phyloP scores from a whole-genome alignment of 1,140 invertebrate genomes.

The Monochamus saltuarius region DNA sequence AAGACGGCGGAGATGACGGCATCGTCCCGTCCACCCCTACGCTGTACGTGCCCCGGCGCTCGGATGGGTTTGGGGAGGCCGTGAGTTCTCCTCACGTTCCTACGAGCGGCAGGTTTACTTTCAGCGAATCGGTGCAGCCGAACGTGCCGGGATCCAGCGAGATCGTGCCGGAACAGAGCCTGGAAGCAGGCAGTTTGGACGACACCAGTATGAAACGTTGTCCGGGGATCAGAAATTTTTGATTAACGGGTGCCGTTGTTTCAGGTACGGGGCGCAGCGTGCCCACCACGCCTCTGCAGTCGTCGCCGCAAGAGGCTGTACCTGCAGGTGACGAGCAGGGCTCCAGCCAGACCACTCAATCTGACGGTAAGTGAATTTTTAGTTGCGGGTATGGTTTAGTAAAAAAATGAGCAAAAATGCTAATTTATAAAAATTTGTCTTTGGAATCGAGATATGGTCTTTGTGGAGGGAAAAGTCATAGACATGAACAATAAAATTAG shows the following conservation, averaged over 20 bases:
- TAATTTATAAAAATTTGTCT: no score
- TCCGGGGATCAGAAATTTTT: slow-evolving; percentile 26
- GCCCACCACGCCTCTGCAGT: slow-evolving; percentile 71
- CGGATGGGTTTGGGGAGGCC: slow-evolving; percentile 88
- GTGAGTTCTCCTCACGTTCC: slow-evolving; percentile 84
- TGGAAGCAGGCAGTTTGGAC: slow-evolving; percentile 34
- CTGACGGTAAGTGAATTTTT: slow-evolving; percentile 48
- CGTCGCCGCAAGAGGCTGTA: slow-evolving; percentile 60
- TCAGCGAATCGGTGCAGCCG: slow-evolving; percentile 58
- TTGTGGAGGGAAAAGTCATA: no score
- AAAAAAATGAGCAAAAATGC: no score
- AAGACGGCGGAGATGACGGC: slow-evolving; percentile 78
- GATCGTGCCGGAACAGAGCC: slow-evolving; percentile 45
- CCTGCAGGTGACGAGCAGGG: slow-evolving; percentile 42
- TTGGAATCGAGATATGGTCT: no score
- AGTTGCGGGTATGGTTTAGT: not conserved
- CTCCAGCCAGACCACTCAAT: slow-evolving; percentile 36
- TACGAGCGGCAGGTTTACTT: slow-evolving; percentile 67
- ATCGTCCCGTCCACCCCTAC: slow-evolving; percentile 91
- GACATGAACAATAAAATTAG: no score
- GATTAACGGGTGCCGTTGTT: slow-evolving; percentile 37
- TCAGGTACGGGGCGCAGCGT: slow-evolving; percentile 65
- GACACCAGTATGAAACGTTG: slow-evolving; percentile 15
- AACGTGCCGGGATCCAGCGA: slow-evolving; percentile 35
- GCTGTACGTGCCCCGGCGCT: slow-evolving; percentile 76